Base-by-base conservation (phyloP, 1,140 invertebrate genomes). In the Drosophila bocqueti region DNA sequence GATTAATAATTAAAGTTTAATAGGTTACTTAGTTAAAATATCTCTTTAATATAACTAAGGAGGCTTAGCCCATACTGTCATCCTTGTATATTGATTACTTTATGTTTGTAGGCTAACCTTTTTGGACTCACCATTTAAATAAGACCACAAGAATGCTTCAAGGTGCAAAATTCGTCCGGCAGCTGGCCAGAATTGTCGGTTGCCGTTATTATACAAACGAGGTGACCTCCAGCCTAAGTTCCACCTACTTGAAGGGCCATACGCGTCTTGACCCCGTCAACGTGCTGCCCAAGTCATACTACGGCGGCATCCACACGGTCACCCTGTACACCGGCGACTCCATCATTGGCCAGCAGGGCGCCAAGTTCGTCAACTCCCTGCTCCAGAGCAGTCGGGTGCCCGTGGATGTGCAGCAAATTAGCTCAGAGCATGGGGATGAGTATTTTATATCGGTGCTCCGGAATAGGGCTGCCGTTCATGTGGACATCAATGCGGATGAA, bases 401-500 rank as follows among this genome's bases (percentile, higher is more conserved):
- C 2, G 77, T 92, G 1, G 80, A 73, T 5, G 61, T 83, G 26
- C 82, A 92, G 47, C 49, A 38, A 4, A 86, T 92, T 31, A 15
- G 21, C 1, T 21, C 72, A 9, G 52, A 68, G 4, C 54, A 82
- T 40, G 79, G 57, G 6, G 54, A 65, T 1, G 90, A 92, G 40
- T 92, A 86, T 34, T 73, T 74, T 4, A 79, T 77, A 18, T 86
- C 90, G 29, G 90, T 92, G 50, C 16, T 83, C 15, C 75, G 90
- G 0, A 92, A 92, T 43, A 74, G 81, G 3, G 64, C 83, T 1
- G 90, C 90, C 2, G 64, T 92, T 2, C 85, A 90, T 43, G 74
- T 92, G 13, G 91, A 91, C 15, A 69, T 83, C 18, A 54, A 73
- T 2, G 67, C 73, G 36, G 87, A 89, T 68, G 54, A 61, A 11